phyloP scores from a whole-genome alignment of 1,140 invertebrate genomes.

The Pseudomyrmex flavicornis region DNA sequence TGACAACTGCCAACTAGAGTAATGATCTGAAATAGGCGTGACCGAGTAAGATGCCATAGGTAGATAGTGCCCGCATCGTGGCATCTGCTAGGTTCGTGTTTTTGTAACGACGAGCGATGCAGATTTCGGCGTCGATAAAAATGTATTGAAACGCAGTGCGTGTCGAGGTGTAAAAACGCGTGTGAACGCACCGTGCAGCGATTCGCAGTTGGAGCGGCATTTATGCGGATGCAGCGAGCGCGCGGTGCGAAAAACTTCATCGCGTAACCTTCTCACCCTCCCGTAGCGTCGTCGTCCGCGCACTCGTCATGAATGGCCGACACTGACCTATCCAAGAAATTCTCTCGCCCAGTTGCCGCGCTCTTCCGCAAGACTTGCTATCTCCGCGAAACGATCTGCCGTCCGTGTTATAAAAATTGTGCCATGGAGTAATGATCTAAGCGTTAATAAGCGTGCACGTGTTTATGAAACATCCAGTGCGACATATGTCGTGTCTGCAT shows the following conservation, averaged over 20 bases:
- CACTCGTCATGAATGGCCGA: constrained; percentile 40
- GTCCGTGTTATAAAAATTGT: constrained; percentile 40
- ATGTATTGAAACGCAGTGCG: constrained; percentile 35
- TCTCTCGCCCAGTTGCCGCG: constrained; percentile 13
- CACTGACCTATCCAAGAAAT: constrained; percentile 53
- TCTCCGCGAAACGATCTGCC: constrained; percentile 23
- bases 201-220: constrained; percentile 28
- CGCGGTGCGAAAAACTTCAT: background rate
- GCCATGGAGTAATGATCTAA: constrained; percentile 21
- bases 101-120: constrained; percentile 51
- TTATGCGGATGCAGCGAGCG: background rate
- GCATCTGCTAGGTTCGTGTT: constrained; percentile 66
- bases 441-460: constrained; percentile 41
- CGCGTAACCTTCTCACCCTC: background rate
- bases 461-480: background rate
- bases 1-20: constrained; percentile 74
- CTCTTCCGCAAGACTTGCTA: constrained; percentile 31
- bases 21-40: constrained; percentile 76
- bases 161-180: constrained; percentile 33
- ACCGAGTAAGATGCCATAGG: constrained; percentile 61
- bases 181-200: constrained; percentile 37
- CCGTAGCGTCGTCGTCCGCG: constrained; percentile 4
- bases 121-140: constrained; percentile 65
- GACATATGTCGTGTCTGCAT: constrained; percentile 22
- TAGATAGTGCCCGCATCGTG: constrained; percentile 72